phyloP scores from a whole-genome alignment of 2,888 invertebrate genomes.

The Empis stercorea region DNA sequence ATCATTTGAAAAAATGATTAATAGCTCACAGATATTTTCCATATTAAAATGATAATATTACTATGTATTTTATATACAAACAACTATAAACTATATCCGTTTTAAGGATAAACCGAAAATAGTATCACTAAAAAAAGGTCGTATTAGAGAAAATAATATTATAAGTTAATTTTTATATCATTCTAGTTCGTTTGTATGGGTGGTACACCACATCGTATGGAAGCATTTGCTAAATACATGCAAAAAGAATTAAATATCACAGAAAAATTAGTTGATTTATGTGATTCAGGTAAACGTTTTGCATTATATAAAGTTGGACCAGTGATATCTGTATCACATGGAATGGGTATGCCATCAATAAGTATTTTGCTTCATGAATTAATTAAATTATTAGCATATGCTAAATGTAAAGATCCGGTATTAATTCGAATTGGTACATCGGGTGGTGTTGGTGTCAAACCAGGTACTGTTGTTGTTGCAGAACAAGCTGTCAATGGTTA shows the following conservation, averaged over 20 bases:
- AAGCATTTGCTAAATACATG: slow-evolving; percentile 72
- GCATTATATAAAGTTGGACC: slow-evolving; percentile 61
- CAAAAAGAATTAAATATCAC: slow-evolving; percentile 70
- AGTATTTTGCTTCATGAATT: slow-evolving; percentile 95
- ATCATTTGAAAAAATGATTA: too few species aligned
- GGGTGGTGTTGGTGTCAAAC: slow-evolving; percentile 81
- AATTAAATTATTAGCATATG: slow-evolving; percentile 85
- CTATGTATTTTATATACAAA: too few species aligned
- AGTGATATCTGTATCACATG: slow-evolving; percentile 48
- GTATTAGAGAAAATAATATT: too few species aligned
- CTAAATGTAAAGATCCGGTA: slow-evolving; percentile 72
- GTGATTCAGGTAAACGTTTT: slow-evolving; percentile 76
- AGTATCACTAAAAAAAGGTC: too few species aligned
- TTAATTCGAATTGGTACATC: slow-evolving; percentile 90
- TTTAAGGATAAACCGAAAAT: too few species aligned
- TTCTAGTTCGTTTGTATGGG: slow-evolving; percentile 86
- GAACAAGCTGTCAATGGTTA: slow-evolving; percentile 83
- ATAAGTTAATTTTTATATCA: too few species aligned
- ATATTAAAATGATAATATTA: too few species aligned
- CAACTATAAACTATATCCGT: too few species aligned
- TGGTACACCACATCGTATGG: slow-evolving; percentile 84
- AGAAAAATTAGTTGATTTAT: slow-evolving; percentile 69
- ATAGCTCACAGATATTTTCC: too few species aligned
- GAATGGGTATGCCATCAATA: slow-evolving; percentile 93
- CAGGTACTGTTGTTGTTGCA: slow-evolving; percentile 85